These are phyloP conservation scores for Torymus tubicola DNA, from an alignment of 2,888 invertebrate species.

Conservation along the genomic window DNA sequence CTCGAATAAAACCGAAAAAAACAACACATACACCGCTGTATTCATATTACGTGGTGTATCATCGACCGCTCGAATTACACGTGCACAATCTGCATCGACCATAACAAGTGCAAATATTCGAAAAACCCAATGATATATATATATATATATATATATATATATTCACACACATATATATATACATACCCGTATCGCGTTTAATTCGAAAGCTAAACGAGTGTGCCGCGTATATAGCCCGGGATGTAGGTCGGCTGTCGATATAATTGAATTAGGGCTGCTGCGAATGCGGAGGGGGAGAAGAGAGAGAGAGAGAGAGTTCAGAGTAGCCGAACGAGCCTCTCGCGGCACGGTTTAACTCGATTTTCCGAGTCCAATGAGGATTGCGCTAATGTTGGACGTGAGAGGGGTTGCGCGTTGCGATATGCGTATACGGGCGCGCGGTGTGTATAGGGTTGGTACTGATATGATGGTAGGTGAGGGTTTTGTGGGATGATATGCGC, in stretches of 20 bases:
- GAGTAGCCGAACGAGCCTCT: conserved; percentile 59
- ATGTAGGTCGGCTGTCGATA: conserved; percentile 60
- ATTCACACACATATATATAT: too few species aligned
- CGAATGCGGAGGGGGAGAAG: not conserved
- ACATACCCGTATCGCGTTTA: not conserved
- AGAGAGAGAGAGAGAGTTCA: conserved; percentile 5
- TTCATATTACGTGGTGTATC: too few species aligned
- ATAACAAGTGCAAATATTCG: too few species aligned
- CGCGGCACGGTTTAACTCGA: conserved; percentile 63
- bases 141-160: too few species aligned
- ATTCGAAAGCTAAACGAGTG: conserved; percentile 29
- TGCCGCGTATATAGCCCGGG: not conserved
- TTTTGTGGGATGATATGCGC: too few species aligned
- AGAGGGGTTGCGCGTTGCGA: conserved; percentile 14
- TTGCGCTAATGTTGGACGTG: conserved; percentile 61
- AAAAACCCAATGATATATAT: too few species aligned
- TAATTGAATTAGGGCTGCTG: conserved; percentile 64
- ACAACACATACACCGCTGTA: too few species aligned
- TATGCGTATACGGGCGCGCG: not conserved
- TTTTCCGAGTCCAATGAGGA: conserved; percentile 62
- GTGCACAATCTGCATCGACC: too few species aligned
- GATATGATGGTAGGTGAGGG: too few species aligned
- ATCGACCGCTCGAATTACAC: too few species aligned
- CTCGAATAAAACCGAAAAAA: too few species aligned
- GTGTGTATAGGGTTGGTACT: too few species aligned